phyloP scores from a whole-genome alignment of 2,113 vertebrate species.

The Corythornis vintsioides region DNA sequence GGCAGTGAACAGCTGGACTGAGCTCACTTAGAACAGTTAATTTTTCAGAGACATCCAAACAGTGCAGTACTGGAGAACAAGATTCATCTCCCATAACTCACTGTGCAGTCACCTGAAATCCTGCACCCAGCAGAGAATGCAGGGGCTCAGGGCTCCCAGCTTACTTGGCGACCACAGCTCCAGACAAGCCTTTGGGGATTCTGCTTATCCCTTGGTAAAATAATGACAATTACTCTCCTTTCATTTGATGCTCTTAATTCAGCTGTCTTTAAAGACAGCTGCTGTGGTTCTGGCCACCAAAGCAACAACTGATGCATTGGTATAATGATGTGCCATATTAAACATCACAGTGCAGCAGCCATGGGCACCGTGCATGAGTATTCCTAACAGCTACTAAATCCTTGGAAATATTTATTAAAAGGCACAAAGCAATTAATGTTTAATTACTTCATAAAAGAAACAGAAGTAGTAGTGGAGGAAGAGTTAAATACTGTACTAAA shows the following conservation, averaged over 20 bases:
- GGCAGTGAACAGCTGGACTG: neutral
- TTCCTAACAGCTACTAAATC: conserved; percentile 59
- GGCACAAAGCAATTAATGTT: conserved; percentile 63
- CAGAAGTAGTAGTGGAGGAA: conserved; percentile 71
- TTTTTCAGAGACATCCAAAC: neutral
- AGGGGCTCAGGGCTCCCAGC: neutral
- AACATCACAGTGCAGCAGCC: neutral
- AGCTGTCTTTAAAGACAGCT: neutral
- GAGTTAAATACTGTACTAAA: conserved; percentile 80
- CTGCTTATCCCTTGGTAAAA: neutral
- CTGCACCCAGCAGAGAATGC: fast-evolving
- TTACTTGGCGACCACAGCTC: neutral
- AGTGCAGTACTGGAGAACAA: neutral
- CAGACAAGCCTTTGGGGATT: neutral
- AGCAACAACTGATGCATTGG: conserved; percentile 7
- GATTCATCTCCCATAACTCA: neutral
- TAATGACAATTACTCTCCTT: neutral
- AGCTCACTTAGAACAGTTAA: neutral
- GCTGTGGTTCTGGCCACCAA: conserved; percentile 32
- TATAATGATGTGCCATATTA: conserved; percentile 1
- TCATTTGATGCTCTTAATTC: conserved; percentile 18
- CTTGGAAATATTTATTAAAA: conserved; percentile 74
- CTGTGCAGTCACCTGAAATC: neutral
- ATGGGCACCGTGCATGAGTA: neutral
- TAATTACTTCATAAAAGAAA: conserved; percentile 80